Evolutionary conservation across 1,140 invertebrate species (phyloP).

Genomic region (Brachionus asplanchnoidis): DNA sequence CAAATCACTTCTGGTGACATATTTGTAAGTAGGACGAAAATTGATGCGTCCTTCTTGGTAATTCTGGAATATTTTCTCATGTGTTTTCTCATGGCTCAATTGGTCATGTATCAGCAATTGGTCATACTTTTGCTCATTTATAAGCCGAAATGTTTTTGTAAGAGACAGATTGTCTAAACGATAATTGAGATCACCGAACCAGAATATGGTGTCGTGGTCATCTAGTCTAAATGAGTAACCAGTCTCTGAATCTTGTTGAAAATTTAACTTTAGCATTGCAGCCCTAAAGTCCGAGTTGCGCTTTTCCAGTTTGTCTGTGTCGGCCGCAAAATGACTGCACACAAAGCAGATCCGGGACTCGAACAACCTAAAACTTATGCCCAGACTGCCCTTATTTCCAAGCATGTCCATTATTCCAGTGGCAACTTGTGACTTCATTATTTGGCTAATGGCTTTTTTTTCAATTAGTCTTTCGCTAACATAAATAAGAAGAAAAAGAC

Average conservation of each 20-base stretch:
- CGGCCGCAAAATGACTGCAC: conserved; percentile 96
- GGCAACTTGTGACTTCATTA: conserved; percentile 89
- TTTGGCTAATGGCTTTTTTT: conserved; percentile 61
- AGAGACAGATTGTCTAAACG: conserved; percentile 83
- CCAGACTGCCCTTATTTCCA: conserved; percentile 87
- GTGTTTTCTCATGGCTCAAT: conserved; percentile 63
- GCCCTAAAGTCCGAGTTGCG: conserved; percentile 59
- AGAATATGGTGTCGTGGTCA: conserved; percentile 96
- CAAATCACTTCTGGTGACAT: conserved; percentile 85
- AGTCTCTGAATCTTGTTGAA: conserved; percentile 57
- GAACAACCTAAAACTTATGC: conserved; percentile 81
- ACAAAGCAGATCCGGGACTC: conserved; percentile 93
- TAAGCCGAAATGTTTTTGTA: conserved; percentile 75
- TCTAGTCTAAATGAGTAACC: conserved; percentile 64
- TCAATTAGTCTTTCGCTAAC: conserved; percentile 16
- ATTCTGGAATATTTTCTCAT: conserved; percentile 69
- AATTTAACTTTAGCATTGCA: not conserved
- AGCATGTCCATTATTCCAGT: conserved; percentile 86
- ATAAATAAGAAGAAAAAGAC: conserved; percentile 69
- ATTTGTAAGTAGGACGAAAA: conserved; percentile 96
- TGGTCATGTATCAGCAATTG: conserved; percentile 81
- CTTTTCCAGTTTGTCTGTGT: conserved; percentile 51
- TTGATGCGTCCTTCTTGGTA: conserved; percentile 81
- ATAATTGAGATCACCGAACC: conserved; percentile 99
- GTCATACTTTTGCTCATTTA: conserved; percentile 71